Evolutionary conservation across 2,888 invertebrate species (phyloP).

Genomic region (Chymomyza amoena): DNA sequence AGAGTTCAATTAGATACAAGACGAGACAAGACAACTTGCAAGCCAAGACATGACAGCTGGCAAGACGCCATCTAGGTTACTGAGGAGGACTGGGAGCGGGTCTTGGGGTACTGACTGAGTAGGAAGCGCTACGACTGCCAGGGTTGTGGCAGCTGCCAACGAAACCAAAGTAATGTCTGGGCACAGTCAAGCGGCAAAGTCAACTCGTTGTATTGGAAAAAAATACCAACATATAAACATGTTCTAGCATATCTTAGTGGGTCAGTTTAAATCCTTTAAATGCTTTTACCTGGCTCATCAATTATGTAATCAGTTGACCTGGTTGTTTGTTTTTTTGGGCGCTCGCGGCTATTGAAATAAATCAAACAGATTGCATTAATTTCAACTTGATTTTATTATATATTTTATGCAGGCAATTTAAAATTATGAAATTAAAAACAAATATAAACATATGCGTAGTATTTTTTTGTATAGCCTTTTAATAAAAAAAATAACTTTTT

Average conservation of each 20-base stretch:
- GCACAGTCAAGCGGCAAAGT: conserved; percentile 38
- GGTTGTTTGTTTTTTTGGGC: not conserved
- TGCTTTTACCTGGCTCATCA: not conserved
- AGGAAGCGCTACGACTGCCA: not conserved
- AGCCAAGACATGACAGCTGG: conserved; percentile 38
- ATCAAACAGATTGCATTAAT: not conserved
- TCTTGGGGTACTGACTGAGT: not conserved
- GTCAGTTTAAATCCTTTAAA: not conserved
- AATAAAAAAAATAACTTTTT: no score
- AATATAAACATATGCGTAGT: not conserved
- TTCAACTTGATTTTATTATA: not conserved
- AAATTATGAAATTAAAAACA: not conserved
- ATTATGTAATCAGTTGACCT: not conserved
- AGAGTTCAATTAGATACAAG: conserved; percentile 26
- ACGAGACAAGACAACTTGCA: conserved; percentile 40
- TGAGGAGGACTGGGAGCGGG: conserved; percentile 5
- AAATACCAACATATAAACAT: not conserved
- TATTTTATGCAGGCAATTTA: not conserved
- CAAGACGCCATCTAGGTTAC: conserved; percentile 67
- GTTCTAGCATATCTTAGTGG: not conserved
- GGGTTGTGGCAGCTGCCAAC: not conserved
- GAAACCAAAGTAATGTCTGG: conserved; percentile 54
- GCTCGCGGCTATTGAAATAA: not conserved
- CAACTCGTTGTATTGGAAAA: conserved; percentile 23
- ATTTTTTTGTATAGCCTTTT: no score